Conservation (phyloP, 2,113 vertebrate genomes). For the Tychaedon coryphoeus region DNA sequence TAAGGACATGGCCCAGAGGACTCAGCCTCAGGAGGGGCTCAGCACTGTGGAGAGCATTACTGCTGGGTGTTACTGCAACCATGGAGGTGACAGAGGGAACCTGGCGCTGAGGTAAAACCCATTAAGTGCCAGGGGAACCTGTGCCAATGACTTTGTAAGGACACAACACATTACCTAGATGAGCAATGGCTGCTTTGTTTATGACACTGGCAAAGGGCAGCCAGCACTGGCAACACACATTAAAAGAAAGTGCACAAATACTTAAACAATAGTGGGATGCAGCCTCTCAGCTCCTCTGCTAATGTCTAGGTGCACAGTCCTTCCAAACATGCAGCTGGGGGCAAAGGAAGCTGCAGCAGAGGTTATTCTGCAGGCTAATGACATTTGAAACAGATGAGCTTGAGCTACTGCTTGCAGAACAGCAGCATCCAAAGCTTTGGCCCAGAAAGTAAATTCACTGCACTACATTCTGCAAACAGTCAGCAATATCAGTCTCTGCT, state of each 20-base stretch:
- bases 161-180: not conserved
- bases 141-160: conserved; percentile 53
- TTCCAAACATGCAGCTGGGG: not conserved
- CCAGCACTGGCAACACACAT: not conserved
- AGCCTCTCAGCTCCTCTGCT: not conserved
- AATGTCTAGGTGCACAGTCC: not conserved
- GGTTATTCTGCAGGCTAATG: not conserved
- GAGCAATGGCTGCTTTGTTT: not conserved
- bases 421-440: not conserved
- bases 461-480: not conserved
- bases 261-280: not conserved
- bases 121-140: not conserved
- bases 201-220: not conserved
- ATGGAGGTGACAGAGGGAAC: not conserved
- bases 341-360: not conserved
- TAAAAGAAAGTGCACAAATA: not conserved
- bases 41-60: not conserved
- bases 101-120: not conserved
- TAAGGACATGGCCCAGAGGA: not conserved
- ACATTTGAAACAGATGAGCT: not conserved
- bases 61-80: not conserved
- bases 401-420: not conserved
- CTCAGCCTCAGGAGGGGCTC: not conserved
- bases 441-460: not conserved
- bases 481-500: not conserved